Evolutionary conservation across 1,140 invertebrate genomes (phyloP), one percentile per base, ranked within the genome.

Genomic region (Episyrphus balteatus): DNA sequence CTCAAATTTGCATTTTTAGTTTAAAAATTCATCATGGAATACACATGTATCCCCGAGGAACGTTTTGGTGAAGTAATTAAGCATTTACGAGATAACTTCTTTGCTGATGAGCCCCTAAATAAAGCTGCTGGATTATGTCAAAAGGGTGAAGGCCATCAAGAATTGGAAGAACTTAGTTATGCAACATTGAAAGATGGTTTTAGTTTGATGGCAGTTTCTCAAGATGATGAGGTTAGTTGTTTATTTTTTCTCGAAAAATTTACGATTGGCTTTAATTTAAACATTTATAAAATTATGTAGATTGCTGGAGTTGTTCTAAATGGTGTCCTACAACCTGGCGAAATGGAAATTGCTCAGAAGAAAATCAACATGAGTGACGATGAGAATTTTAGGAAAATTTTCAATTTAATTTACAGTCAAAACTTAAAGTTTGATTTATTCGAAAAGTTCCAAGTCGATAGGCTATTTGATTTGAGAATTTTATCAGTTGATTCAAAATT

Each of bases 41-140:
- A 71, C 55, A 67, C 58, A 49, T 50, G 71, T 30, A 73, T 83
- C 30, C 62, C 69, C 6, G 62, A 71, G 47, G 66, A 73, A 47
- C 72, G 73, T 46, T 76, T 73, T 50, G 59, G 73, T 11, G 73
- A 78, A 32, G 81, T 85, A 14, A 77, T 89, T 36, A 56, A 76
- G 19, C 83, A 87, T 58, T 69, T 88, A 44, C 72, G 81, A 30
- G 68, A 74, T 48, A 81, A 77, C 51, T 86, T 86, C 68, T 88
- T 88, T 62, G 77, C 81, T 3, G 86, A 88, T 55, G 86, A 88
- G 61, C 86, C 86, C 0, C 70, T 88, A 9, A 88, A 88, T 63
- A 75, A 76, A 46, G 81, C 82, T 0, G 81, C 86, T n/a, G 73
- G 73, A 12, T 71, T 89, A 1, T 86, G 83, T 52, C 51, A 65